phyloP scores from a whole-genome alignment of 2,797 vertebrate genomes.

The Zalophus californianus region DNA sequence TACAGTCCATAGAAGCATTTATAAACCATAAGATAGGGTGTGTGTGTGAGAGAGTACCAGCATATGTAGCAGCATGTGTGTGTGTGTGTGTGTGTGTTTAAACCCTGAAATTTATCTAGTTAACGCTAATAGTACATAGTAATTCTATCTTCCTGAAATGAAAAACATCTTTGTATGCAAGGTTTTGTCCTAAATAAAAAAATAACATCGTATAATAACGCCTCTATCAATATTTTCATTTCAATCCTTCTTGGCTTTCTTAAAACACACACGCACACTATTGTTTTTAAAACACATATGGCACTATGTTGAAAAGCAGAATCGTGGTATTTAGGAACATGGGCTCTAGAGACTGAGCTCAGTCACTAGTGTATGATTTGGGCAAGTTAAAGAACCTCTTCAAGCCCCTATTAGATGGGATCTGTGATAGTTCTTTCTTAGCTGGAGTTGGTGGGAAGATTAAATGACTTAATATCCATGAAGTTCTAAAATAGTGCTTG shows the following conservation, averaged over 20 bases:
- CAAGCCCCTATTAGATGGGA: not conserved
- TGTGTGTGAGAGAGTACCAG: not conserved
- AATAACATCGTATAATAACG: not conserved
- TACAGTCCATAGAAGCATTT: not conserved
- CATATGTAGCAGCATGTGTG: not conserved
- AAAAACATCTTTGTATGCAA: not conserved
- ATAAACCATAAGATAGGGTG: not conserved
- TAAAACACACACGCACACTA: not conserved
- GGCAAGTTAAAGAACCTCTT: not conserved
- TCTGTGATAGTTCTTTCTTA: not conserved
- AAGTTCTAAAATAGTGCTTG: not conserved
- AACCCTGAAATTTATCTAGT: constrained; percentile 19
- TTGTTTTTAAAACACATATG: not conserved
- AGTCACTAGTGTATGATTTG: not conserved
- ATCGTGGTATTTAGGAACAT: not conserved
- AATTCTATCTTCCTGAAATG: not conserved
- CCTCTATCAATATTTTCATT: constrained; percentile 20
- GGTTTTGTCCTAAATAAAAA: not conserved
- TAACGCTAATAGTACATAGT: not conserved
- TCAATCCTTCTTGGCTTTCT: not conserved
- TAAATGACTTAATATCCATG: not conserved
- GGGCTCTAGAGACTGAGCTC: not conserved
- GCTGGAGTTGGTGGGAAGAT: not conserved
- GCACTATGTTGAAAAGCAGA: not conserved
- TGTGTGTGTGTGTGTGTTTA: not conserved